Base-by-base conservation (phyloP, 1,140 invertebrate genomes). In the Uloborus diversus region DNA sequence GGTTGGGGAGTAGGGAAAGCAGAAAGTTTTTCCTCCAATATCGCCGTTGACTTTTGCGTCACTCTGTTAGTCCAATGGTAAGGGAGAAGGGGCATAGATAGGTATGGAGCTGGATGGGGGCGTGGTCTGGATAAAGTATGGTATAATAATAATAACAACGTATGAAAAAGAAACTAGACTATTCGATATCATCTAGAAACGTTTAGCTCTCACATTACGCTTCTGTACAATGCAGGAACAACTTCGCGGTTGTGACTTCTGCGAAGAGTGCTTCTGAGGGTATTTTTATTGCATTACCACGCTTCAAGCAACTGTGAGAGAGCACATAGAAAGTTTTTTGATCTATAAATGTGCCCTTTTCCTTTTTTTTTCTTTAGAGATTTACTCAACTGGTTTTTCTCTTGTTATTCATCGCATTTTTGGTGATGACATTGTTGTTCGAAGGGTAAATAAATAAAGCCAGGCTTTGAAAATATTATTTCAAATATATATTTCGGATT, bases 1-100 rank as follows among this genome's bases (percentile, higher is more conserved):
- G 62, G n/a, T n/a, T n/a, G 51, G 42, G 49, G 35, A 61, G 57
- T 30, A 70, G 33, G 57, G 68, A 56, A 28, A 66, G 57, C 23
- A 27, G 49, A 78, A 78, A 78, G 73, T 78, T 66, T 66, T 78
- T 78, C 73, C 62, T 53, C 78, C 78, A 79, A 79, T 79, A 70
- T 79, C 66, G 23, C 30, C 35, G 78, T 79, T 69, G 66, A 69
- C 66, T 79, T 79, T 79, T 65, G 27, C 78, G 64, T 69, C 37
- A 62, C 66, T 61, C 70, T 79, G 78, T 79, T 79, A 65, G 65
- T 69, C 78, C 78, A 79, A 79, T 79, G 65, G 47, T 79, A 78
- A 66, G 33, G 37, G 73, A 78, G 42, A 66, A 51, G 27, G 57
- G 57, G 51, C 71, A 61, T 27, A 75, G 71, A 75, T 75, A 75